Conservation (phyloP, 2,888 invertebrate genomes). For the Mimumesa dahlbomi region DNA sequence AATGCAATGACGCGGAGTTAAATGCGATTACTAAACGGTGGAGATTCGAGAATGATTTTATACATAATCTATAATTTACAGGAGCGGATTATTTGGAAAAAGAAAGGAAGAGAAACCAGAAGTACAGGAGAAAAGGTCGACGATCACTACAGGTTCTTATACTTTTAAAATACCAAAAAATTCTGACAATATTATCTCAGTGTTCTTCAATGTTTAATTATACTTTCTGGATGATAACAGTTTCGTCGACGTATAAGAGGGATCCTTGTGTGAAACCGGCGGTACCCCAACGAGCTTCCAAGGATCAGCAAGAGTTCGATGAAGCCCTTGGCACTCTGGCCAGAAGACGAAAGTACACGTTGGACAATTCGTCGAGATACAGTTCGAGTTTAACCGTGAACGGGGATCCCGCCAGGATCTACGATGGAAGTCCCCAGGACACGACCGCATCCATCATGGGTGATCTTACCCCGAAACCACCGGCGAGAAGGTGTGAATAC, state of each 20-base stretch:
- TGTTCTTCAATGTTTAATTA: background rate
- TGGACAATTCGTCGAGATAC: slow-evolving; percentile 69
- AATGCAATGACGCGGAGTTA: no score
- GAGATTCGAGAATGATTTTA: background rate
- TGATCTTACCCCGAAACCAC: slow-evolving; percentile 75
- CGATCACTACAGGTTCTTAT: slow-evolving; percentile 71
- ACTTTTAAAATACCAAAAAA: no score
- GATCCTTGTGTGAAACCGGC: slow-evolving; percentile 64
- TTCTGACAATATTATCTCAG: no score
- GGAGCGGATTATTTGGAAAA: slow-evolving; percentile 76
- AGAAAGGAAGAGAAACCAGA: slow-evolving; percentile 69
- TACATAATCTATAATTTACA: slow-evolving; percentile 48
- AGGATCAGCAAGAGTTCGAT: slow-evolving; percentile 75
- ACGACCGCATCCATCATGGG: slow-evolving; percentile 71
- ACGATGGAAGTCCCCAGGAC: slow-evolving; percentile 71
- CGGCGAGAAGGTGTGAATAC: slow-evolving; percentile 72
- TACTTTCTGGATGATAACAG: no score
- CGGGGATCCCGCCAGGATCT: slow-evolving; percentile 71
- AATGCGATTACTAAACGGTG: no score
- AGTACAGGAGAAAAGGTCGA: slow-evolving; percentile 58
- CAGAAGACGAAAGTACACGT: slow-evolving; percentile 74
- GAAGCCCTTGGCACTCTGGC: slow-evolving; percentile 75
- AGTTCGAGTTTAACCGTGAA: slow-evolving; percentile 72
- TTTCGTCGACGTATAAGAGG: slow-evolving; percentile 72
- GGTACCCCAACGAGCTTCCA: slow-evolving; percentile 60